Evolutionary conservation across 2,113 vertebrate species (phyloP), one percentile per base, ranked within the genome.

Genomic region (Brevimyrus niger): DNA sequence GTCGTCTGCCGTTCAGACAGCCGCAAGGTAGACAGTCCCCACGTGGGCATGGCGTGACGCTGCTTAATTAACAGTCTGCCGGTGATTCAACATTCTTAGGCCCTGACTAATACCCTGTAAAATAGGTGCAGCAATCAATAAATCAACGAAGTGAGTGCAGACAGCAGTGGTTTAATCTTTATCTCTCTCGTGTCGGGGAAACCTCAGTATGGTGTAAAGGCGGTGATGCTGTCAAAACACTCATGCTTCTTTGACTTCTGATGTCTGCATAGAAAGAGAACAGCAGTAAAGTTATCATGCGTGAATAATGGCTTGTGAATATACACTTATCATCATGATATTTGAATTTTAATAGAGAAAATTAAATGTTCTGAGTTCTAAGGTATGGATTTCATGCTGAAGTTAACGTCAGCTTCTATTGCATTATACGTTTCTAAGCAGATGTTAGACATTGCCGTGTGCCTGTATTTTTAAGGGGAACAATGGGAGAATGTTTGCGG

Each of bases 121-220:
- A 87, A n/a, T 50, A 46, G 44, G 84, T 51, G 48, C 47, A 86
- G 48, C 85, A 35, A 87, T 87, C 85, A 53, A 55, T 87, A 55
- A 51, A 53, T 31, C 27, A 87, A 5, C 31, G 50, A 11, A 51
- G 50, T 87, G 27, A 19, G 47, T 50, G 48, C 5, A 87, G 47
- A 87, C 85, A 31, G 85, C 46, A 87, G 27, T 48, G 10, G 85
- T 31, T 87, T 87, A 87, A 87, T 48, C 85, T 35, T n/a, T 38
- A 53, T 55, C 85, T 87, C 85, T 87, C 44, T 21, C 8, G 9
- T 48, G 83, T 23, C 83, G 15, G n/a, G n/a, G 44, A 86, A 86
- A 48, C 44, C 19, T 4, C 7, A 13, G 23, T 15, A 50, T 42
- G 11, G 9, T 31, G n/a, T 42, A 82, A 82, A 42, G 76, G 76